Conservation (phyloP, 2,113 vertebrate genomes). For the Pristiophorus japonicus region DNA sequence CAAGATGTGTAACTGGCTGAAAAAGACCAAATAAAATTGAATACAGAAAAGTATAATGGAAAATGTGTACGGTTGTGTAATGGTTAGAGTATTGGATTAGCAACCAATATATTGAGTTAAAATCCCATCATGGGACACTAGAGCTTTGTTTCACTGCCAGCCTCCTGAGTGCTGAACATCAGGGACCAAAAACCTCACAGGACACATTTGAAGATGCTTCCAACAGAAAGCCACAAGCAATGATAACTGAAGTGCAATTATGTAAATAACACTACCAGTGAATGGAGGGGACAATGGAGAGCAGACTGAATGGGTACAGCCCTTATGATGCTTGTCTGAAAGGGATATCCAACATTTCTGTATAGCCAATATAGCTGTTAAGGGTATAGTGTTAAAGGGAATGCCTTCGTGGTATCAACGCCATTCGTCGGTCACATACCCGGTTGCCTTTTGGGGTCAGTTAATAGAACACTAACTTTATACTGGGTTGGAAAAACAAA, state of each 20-base stretch:
- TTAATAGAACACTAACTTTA: conserved; percentile 17
- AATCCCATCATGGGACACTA: neutral
- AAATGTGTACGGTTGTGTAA: neutral
- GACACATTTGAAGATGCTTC: neutral
- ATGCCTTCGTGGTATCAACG: neutral
- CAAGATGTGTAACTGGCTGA: neutral
- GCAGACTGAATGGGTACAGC: conserved; percentile 7
- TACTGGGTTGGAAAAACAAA: conserved; percentile 38
- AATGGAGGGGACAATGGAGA: conserved; percentile 30
- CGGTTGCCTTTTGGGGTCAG: conserved; percentile 14
- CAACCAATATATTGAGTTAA: neutral
- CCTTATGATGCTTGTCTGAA: neutral
- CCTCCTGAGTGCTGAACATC: neutral
- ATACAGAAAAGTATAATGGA: neutral
- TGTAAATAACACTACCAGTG: conserved; percentile 34
- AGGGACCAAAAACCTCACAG: conserved; percentile 20
- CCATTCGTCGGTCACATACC: conserved; percentile 9
- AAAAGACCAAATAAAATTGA: neutral
- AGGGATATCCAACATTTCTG: conserved; percentile 18
- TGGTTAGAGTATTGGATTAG: neutral
- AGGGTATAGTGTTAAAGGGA: conserved; percentile 33
- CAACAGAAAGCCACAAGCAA: neutral
- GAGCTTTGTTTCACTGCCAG: neutral
- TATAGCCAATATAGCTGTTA: conserved; percentile 32
- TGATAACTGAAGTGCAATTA: conserved; percentile 23